Percentiles rank a stretch among this genome's conserved stretches.
Conservation (phyloP, 2,113 vertebrate species). For the Peromyscus californicus region DNA sequence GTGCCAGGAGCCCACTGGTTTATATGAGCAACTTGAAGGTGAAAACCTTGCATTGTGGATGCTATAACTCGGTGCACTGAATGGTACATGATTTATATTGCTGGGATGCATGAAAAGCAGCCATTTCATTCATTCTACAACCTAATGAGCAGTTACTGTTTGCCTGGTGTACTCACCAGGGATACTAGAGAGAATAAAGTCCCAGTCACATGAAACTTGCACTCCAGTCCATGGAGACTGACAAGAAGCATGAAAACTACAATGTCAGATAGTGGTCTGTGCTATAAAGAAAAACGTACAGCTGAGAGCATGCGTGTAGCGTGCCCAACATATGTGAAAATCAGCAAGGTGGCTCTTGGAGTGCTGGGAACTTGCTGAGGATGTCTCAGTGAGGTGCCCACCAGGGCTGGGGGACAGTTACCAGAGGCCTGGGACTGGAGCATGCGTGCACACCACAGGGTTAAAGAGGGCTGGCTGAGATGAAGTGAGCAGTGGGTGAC, state of each 20-base stretch:
- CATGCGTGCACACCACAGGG: neutral
- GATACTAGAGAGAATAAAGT: neutral
- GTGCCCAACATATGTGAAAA: neutral
- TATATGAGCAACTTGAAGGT: neutral
- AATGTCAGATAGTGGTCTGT: neutral
- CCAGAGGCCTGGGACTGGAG: neutral
- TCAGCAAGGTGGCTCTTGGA: neutral
- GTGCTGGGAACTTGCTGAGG: neutral
- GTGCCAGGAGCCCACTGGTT: neutral
- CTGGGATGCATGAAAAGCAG: neutral
- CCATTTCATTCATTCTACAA: neutral
- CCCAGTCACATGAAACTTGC: neutral
- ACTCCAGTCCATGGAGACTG: neutral
- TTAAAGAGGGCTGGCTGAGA: neutral
- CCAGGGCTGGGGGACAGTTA: neutral
- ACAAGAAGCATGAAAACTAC: neutral
- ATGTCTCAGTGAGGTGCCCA: neutral
- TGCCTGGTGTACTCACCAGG: neutral
- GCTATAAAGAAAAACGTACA: neutral
- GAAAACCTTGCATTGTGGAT: neutral
- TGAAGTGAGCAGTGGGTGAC: too few relatives aligned
- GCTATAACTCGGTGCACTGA: neutral
- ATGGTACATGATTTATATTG: neutral
- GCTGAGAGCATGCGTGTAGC: neutral
- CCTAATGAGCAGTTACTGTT: neutral